Evolutionary conservation across 2,113 vertebrate species (phyloP).

Genomic region (Holacanthus passer): DNA sequence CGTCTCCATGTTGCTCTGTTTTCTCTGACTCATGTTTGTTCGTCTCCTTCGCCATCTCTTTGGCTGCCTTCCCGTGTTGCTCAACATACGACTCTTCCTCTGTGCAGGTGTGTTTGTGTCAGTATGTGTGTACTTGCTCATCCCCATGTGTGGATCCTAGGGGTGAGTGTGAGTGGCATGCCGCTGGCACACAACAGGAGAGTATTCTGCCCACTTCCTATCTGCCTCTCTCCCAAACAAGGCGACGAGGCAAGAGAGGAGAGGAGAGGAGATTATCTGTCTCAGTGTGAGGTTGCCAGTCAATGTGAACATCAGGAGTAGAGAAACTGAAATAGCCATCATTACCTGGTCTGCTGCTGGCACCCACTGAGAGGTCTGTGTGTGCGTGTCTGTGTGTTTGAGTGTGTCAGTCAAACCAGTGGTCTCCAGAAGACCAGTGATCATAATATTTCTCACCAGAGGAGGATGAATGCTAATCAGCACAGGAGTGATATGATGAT

Average conservation of each 20-base stretch:
- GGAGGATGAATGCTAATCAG: conserved; percentile 33
- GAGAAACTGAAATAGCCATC: conserved; percentile 73
- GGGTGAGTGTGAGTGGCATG: conserved; percentile 56
- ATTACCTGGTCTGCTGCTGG: conserved; percentile 75
- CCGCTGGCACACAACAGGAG: conserved; percentile 63
- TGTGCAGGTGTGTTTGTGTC: conserved; percentile 52
- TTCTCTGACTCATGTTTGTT: conserved; percentile 6
- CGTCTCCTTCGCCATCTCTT: background rate
- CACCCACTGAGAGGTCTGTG: conserved; percentile 41
- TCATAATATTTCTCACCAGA: conserved; percentile 52
- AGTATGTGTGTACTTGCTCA: conserved; percentile 32
- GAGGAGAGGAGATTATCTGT: conserved; percentile 70
- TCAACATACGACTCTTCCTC: conserved; percentile 17
- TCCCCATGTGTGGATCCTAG: conserved; percentile 49
- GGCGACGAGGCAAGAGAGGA: conserved; percentile 33
- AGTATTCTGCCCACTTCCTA: conserved; percentile 71
- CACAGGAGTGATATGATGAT: conserved; percentile 12
- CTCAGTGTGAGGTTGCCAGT: conserved; percentile 76
- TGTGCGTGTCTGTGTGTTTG: conserved; percentile 15
- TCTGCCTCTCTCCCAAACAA: conserved; percentile 48
- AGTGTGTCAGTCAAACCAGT: conserved; percentile 37
- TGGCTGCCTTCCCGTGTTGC: conserved; percentile 9
- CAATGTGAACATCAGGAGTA: conserved; percentile 60
- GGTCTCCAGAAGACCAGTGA: conserved; percentile 20
- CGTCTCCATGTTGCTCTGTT: background rate